Evolutionary conservation across 2,797 vertebrate genomes (phyloP).

Genomic region (Holocentrus rufus): DNA sequence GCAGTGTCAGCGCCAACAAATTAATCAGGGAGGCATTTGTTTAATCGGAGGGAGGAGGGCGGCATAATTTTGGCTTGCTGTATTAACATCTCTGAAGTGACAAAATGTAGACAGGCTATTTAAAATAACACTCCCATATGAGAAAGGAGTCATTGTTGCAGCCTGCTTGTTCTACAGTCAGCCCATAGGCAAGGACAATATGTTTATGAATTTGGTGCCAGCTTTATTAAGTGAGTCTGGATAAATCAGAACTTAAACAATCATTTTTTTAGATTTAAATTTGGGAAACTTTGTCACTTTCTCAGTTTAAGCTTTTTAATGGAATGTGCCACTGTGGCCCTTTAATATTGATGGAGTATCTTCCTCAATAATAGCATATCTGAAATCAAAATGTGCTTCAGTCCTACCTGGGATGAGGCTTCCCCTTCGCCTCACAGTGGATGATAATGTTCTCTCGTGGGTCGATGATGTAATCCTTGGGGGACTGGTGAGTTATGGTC

Average conservation of each 20-base stretch:
- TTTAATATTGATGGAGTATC: not conserved
- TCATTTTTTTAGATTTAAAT: slow-evolving; percentile 4
- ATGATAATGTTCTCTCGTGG: slow-evolving; percentile 96
- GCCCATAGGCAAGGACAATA: not conserved
- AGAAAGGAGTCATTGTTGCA: no score
- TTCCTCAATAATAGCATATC: not conserved
- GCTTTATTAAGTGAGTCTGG: slow-evolving; percentile 12
- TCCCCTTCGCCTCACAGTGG: slow-evolving; percentile 96
- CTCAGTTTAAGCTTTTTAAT: slow-evolving; percentile 10
- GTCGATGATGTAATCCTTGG: slow-evolving; percentile 97
- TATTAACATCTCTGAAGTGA: no score
- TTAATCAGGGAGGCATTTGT: slow-evolving; percentile 9
- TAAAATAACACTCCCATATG: no score
- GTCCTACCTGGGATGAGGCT: slow-evolving; percentile 92
- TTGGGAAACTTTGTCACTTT: not conserved
- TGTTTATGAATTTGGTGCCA: not conserved
- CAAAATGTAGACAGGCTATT: no score
- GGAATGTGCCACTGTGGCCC: slow-evolving; percentile 19
- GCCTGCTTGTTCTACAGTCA: not conserved
- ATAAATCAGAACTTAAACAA: slow-evolving; percentile 18
- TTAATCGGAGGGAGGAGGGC: not conserved
- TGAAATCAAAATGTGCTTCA: slow-evolving; percentile 37
- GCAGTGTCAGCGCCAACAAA: not conserved
- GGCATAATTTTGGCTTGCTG: not conserved
- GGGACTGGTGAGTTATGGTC: slow-evolving; percentile 94